phyloP scores from a whole-genome alignment of 1,140 invertebrate genomes.

The Panonychus citri region DNA sequence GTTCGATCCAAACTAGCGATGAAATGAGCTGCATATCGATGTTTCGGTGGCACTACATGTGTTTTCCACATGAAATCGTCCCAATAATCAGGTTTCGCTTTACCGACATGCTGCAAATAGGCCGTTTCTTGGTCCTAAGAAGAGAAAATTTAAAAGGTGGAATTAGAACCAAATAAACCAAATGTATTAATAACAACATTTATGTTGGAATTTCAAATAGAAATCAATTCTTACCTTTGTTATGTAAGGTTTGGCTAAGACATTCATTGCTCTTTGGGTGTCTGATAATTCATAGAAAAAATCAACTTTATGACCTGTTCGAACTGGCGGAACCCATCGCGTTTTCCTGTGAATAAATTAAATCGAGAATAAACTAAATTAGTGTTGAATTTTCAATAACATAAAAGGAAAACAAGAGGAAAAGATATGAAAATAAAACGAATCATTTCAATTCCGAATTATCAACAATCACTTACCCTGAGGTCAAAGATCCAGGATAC shows the following conservation, averaged over 20 bases:
- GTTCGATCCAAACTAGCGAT: slow-evolving; percentile 13
- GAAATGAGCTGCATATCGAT: background rate
- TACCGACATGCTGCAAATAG: background rate
- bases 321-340: background rate
- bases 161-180: background rate
- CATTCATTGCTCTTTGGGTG: background rate
- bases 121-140: background rate
- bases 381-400: too few relatives aligned
- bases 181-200: background rate
- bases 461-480: too few relatives aligned
- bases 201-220: background rate
- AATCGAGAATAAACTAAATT: background rate
- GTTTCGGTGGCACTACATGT: background rate
- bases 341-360: background rate
- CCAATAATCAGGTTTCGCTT: background rate
- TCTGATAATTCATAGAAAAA: background rate
- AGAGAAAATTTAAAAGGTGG: background rate
- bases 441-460: too few relatives aligned
- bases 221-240: background rate
- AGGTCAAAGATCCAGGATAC: too few relatives aligned
- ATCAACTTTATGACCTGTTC: background rate
- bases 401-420: too few relatives aligned
- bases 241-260: background rate
- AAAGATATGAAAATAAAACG: too few relatives aligned
- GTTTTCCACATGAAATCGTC: background rate